phyloP scores from a whole-genome alignment of 2,888 invertebrate genomes.

The Diachrysia chrysitis region DNA sequence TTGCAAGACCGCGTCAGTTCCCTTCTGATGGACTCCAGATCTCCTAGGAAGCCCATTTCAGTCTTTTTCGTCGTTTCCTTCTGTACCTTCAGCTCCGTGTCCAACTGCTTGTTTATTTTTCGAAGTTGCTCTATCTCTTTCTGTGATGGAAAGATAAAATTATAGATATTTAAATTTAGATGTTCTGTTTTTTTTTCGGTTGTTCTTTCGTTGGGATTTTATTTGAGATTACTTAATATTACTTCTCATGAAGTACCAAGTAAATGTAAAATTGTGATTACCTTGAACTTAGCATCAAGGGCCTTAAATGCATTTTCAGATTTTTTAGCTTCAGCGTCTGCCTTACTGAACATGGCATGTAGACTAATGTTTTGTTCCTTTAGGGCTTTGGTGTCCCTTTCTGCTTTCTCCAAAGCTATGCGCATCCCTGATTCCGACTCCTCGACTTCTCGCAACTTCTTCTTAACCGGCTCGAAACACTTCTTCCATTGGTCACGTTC shows the following conservation, averaged over 20 bases:
- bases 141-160: constrained; percentile 63
- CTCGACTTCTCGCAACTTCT: constrained; percentile 88
- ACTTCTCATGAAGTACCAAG: neutral
- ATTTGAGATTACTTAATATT: too few species aligned
- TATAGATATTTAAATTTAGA: neutral
- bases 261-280: constrained; percentile 40
- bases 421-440: constrained; percentile 89
- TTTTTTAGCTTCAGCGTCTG: constrained; percentile 86
- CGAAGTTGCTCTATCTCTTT: constrained; percentile 79
- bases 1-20: constrained; percentile 88
- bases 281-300: constrained; percentile 82
- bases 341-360: constrained; percentile 79
- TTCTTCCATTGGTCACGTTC: constrained; percentile 87
- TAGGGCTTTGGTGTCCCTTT: constrained; percentile 87
- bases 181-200: neutral
- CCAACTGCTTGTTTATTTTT: constrained; percentile 78
- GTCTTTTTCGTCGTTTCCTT: constrained; percentile 83
- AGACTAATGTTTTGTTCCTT: constrained; percentile 83
- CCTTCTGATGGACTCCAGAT: constrained; percentile 85
- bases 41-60: constrained; percentile 81
- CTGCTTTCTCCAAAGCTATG: constrained; percentile 87
- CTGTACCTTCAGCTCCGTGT: constrained; percentile 84
- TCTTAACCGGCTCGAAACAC: constrained; percentile 85
- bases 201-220: neutral
- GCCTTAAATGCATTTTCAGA: constrained; percentile 83